These are phyloP conservation scores for Ceratina australensis DNA, from an alignment of 1,140 invertebrate genomes.

Conservation along the genomic window DNA sequence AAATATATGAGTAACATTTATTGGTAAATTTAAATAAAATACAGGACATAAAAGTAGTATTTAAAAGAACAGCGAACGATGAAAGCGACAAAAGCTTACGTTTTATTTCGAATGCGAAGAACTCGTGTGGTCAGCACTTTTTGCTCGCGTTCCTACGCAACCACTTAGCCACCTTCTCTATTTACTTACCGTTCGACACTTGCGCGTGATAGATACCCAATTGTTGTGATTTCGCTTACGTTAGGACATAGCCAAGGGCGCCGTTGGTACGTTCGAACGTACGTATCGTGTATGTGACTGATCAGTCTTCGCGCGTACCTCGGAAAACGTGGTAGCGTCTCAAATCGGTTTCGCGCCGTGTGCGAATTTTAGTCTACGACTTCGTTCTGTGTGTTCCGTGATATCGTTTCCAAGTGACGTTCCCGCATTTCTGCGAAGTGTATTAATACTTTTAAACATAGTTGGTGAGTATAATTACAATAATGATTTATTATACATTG, in stretches of 20 bases:
- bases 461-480: too few species aligned
- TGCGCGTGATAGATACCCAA: neutral
- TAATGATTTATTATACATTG: too few species aligned
- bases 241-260: conserved; percentile 16
- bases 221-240: conserved; percentile 1
- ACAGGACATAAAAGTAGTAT: neutral
- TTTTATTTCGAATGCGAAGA: neutral
- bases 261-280: neutral
- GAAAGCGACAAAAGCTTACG: neutral
- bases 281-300: neutral
- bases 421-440: too few species aligned
- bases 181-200: neutral
- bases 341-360: neutral
- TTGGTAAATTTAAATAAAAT: too few species aligned
- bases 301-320: conserved; percentile 1
- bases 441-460: too few species aligned
- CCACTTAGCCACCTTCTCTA: neutral
- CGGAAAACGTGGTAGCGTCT: neutral
- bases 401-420: too few species aligned
- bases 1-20: too few species aligned
- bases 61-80: neutral
- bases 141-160: conserved; percentile 5
- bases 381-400: neutral
- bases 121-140: neutral
- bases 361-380: neutral